Percentiles rank a stretch among this genome's conserved stretches.
Conservation (phyloP, 2,113 vertebrate genomes). For the Macaca mulatta region DNA sequence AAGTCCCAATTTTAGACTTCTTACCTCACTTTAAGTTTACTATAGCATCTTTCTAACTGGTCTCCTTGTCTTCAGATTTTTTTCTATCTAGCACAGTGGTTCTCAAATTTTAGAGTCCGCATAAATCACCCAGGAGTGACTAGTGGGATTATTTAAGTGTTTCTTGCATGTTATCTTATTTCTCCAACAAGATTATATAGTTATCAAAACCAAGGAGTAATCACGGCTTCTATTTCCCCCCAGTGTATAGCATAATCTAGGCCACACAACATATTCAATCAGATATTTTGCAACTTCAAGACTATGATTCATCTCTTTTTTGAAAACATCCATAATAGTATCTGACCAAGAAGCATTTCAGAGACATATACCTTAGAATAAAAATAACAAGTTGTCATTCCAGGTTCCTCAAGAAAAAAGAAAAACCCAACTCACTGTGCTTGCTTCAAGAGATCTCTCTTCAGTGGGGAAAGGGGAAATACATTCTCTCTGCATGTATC, state of each 20-base stretch:
- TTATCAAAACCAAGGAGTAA: background rate
- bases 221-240: background rate
- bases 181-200: background rate
- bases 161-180: background rate
- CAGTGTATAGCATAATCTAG: background rate
- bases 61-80: background rate
- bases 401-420: background rate
- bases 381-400: conserved; percentile 29
- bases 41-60: background rate
- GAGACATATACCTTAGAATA: background rate
- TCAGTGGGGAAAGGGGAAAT: background rate
- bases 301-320: background rate
- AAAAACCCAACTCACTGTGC: background rate
- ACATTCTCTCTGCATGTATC: background rate
- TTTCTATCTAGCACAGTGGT: background rate
- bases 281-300: conserved; percentile 22
- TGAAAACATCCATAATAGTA: background rate
- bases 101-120: background rate
- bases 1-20: background rate
- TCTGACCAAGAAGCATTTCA: conserved; percentile 46
- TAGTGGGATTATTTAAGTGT: background rate
- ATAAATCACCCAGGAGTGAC: background rate
- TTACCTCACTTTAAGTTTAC: background rate
- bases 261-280: background rate
- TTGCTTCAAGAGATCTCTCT: background rate